phyloP scores from a whole-genome alignment of 2,113 vertebrate genomes.

The Clarias batrachus region DNA sequence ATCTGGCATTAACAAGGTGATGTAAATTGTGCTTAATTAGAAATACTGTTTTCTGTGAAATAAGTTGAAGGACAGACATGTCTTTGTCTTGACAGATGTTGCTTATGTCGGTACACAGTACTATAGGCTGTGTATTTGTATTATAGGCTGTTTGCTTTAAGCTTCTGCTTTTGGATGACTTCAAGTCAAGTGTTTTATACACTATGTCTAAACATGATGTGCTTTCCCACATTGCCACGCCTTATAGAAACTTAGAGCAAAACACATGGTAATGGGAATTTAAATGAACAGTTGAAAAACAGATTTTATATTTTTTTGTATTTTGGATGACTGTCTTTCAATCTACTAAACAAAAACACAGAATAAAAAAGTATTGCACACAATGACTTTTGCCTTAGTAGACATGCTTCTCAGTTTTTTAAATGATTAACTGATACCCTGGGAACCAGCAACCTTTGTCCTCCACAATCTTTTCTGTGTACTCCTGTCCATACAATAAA shows the following conservation, averaged over 20 bases:
- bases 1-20: neutral
- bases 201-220: neutral
- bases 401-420: constrained; percentile 2
- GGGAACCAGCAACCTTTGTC: constrained; percentile 49
- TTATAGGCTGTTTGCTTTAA: neutral
- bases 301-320: neutral
- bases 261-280: neutral
- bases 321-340: neutral
- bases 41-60: neutral
- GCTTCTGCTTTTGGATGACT: neutral
- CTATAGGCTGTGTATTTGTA: neutral
- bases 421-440: constrained; percentile 57
- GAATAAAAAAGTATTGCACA: neutral
- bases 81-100: too few relatives aligned
- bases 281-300: neutral
- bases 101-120: neutral
- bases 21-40: neutral
- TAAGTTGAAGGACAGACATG: too few relatives aligned
- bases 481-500: neutral
- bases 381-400: neutral
- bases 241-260: neutral
- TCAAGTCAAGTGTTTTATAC: neutral
- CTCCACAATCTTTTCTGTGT: neutral
- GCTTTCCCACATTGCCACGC: neutral
- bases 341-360: neutral